Evolutionary conservation across 2,113 vertebrate species (phyloP), one percentile per base, ranked within the genome.

Genomic region (Aptenodytes forsteri): DNA sequence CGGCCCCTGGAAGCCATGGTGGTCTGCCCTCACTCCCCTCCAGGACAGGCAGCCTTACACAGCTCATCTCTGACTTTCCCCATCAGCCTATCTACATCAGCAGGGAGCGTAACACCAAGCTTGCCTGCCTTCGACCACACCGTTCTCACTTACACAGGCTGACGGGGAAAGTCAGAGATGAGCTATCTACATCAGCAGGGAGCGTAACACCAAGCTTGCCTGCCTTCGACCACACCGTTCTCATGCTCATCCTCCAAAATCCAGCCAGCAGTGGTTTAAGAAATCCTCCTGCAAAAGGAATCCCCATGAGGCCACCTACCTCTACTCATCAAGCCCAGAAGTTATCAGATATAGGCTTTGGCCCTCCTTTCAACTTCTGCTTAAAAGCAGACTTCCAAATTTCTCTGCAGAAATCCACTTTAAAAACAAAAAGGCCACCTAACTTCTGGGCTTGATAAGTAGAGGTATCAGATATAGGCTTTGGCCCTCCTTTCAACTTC

Each of bases 101-200:
- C 40, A 38, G 32, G n/a, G 9, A 67, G n/a, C 8, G 0, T 1
- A 34, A 27, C 25, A 7, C 30, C 0, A 5, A 26, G 34, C 7
- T 7, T 21, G 6, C 23, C 50, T 23, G 30, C 58, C 52, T 72
- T 16, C 8, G 0, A 20, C 30, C 64, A 34, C 44, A 26, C 7
- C 0, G 2, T 19, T 25, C 62, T 10, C 11, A 5, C n/a, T n/a
- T n/a, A n/a, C n/a, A n/a, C n/a, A n/a, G n/a, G n/a, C n/a, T n/a
- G n/a, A n/a, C n/a, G n/a, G n/a, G n/a, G n/a, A n/a, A n/a, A n/a
- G n/a, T n/a, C n/a, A n/a, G n/a, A n/a, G n/a, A n/a, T n/a, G n/a
- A n/a, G n/a, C 1, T 1, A 36, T 3, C 40, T n/a, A 2, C 4
- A 0, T 13, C 55, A 25, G n/a, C 40, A 38, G 32, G n/a, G 9